These are phyloP conservation scores for Notospermus geniculatus DNA, from an alignment of 1,140 invertebrate genomes.

Conservation along the genomic window DNA sequence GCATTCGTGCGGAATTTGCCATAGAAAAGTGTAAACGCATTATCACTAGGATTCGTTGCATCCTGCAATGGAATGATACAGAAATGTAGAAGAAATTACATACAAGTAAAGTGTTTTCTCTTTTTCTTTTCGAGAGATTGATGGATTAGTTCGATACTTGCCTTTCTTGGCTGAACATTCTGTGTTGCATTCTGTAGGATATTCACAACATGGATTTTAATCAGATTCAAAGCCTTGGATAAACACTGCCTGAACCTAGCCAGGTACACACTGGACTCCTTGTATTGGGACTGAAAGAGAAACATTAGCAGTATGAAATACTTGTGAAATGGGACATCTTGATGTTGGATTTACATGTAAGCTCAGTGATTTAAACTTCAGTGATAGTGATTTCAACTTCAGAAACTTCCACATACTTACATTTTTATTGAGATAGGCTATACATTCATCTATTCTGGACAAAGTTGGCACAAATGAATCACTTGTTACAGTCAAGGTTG, in stretches of 20 bases:
- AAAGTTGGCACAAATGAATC: conserved; percentile 79
- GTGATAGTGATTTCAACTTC: background rate
- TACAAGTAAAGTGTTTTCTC: too few relatives aligned
- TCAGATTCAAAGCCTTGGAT: conserved; percentile 73
- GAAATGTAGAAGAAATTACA: too few relatives aligned
- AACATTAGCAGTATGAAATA: conserved; percentile 25
- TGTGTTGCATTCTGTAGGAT: conserved; percentile 75
- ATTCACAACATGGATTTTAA: conserved; percentile 72
- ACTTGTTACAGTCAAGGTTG: conserved; percentile 76
- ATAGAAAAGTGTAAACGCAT: conserved; percentile 86
- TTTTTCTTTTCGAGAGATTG: too few relatives aligned
- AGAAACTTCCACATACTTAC: conserved; percentile 59
- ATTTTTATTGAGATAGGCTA: conserved; percentile 80
- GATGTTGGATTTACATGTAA: too few relatives aligned
- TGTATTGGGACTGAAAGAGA: conserved; percentile 62
- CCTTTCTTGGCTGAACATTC: conserved; percentile 61
- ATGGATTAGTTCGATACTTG: too few relatives aligned
- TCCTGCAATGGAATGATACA: conserved; percentile 9
- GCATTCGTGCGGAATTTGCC: conserved; percentile 90
- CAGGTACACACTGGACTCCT: conserved; percentile 65
- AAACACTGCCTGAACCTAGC: conserved; percentile 67
- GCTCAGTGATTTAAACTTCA: background rate
- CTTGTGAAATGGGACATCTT: background rate
- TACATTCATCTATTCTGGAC: conserved; percentile 81
- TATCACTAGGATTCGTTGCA: conserved; percentile 59